Conservation (phyloP, 35 echinoderm and acorn worm species). For the Diadema setosum region DNA sequence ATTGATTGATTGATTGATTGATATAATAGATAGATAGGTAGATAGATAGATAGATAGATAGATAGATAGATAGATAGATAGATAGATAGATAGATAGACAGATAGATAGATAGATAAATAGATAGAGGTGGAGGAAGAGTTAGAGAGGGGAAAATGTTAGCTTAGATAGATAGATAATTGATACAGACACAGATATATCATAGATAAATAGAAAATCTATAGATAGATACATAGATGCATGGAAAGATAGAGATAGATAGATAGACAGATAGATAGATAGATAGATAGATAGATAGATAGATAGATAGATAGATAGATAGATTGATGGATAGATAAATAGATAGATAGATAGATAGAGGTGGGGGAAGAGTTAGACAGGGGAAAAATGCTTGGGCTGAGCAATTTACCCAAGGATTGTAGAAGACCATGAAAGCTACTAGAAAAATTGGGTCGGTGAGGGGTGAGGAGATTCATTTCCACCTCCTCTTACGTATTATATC, state of each 20-base stretch:
- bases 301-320: not conserved
- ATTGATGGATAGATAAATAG: not conserved
- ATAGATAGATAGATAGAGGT: not conserved
- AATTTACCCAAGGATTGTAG: no score
- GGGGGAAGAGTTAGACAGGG: not conserved
- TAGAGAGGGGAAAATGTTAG: not conserved
- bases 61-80: not conserved
- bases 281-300: not conserved
- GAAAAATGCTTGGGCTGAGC: no score
- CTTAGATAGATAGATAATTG: no score
- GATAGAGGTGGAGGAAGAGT: not conserved
- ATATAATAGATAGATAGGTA: no score
- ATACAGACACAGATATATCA: not conserved
- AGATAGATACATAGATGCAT: not conserved
- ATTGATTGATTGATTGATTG: no score
- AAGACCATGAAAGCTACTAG: no score
- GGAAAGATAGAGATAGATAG: not conserved
- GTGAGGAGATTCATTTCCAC: no score
- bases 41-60: no score
- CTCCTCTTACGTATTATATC: no score
- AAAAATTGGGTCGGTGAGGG: no score
- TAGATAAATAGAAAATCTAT: not conserved
- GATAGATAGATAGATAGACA: not conserved
- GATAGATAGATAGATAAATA: not conserved
- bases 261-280: not conserved